Evolutionary conservation across 2,888 invertebrate species (phyloP), one percentile per base, ranked within the genome.

Genomic region (Drosophila ezoana): DNA sequence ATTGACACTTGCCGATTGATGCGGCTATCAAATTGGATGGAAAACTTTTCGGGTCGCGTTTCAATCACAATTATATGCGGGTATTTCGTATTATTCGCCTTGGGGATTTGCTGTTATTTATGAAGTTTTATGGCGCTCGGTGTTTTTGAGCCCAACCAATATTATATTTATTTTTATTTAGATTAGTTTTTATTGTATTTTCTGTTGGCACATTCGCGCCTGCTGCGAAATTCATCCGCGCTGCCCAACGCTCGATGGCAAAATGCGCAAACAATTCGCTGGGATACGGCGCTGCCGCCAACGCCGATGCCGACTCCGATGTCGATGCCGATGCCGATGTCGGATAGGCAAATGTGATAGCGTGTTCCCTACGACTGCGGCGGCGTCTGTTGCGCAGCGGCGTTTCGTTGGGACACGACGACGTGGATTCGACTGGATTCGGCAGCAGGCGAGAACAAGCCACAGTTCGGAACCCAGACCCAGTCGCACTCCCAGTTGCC

Each of bases 241-340:
- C 84, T 88, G 88, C 78, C 84, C 86, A 80, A 87, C 84, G 86
- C 79, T 87, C 84, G 78, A 80, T 70, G 88, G 86, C 86, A 74
- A 88, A 87, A 84, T 87, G 86, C 81, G 88, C 86, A 81, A 86
- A 64, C 70, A 84, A 66, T 78, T 81, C 57, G 78, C 73, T 78
- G 72, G 73, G 78, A 79, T 72, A 68, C 44, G 65, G 40, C 60
- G 70, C 41, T 49, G 41, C 49, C 41, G 73, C 56, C 68, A 53
- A 28, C 1, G 28, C 14, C 51, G 14, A 14, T 2, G 48, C 18
- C 23, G 20, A 20, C 20, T 20, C 20, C 20, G 20, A 20, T 20
- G 20, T 18, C 18, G 49, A n/a, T 1, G 49, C 1, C 32, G 14
- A 33, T 9, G 54, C 35, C 48, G 14, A 18, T 35, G 65, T 37